Conservation (phyloP, 2,888 invertebrate species). For the Chloromyia formosa region DNA sequence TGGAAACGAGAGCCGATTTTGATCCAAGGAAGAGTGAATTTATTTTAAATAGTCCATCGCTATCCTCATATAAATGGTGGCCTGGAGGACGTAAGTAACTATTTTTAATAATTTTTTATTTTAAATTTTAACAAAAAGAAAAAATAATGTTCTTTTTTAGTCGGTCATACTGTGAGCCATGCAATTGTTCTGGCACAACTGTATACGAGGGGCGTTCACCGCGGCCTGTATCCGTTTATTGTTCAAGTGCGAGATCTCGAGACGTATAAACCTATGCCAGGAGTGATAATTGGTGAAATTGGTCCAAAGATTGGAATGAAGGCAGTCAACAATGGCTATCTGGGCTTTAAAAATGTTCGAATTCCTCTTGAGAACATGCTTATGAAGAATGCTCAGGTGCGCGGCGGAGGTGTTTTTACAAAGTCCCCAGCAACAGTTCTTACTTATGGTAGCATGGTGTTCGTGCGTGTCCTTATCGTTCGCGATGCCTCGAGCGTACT, state of each 20-base stretch:
- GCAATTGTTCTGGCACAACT: slow-evolving; percentile 93
- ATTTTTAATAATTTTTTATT: not conserved
- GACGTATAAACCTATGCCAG: slow-evolving; percentile 85
- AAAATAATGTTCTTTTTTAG: too few species aligned
- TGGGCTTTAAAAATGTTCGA: slow-evolving; percentile 86
- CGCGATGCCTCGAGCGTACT: slow-evolving; percentile 80
- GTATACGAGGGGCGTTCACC: slow-evolving; percentile 80
- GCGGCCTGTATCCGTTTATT: slow-evolving; percentile 92
- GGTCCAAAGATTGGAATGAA: slow-evolving; percentile 95
- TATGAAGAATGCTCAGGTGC: slow-evolving; percentile 93
- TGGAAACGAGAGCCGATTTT: slow-evolving; percentile 94
- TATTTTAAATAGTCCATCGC: slow-evolving; percentile 83
- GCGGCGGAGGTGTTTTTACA: slow-evolving; percentile 91
- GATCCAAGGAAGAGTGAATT: slow-evolving; percentile 85
- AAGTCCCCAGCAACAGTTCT: slow-evolving; percentile 84
- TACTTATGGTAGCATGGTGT: slow-evolving; percentile 88
- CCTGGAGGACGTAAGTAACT: slow-evolving; percentile 84
- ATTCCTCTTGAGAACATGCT: slow-evolving; percentile 90
- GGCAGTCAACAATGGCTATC: slow-evolving; percentile 90
- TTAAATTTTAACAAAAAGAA: not conserved
- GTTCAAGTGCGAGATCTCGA: slow-evolving; percentile 90
- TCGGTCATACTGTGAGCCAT: slow-evolving; percentile 93
- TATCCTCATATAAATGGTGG: slow-evolving; percentile 98
- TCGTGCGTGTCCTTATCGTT: slow-evolving; percentile 85
- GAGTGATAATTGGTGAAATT: slow-evolving; percentile 93